phyloP scores from a whole-genome alignment of 1,140 invertebrate genomes.

The Camponotus floridanus region DNA sequence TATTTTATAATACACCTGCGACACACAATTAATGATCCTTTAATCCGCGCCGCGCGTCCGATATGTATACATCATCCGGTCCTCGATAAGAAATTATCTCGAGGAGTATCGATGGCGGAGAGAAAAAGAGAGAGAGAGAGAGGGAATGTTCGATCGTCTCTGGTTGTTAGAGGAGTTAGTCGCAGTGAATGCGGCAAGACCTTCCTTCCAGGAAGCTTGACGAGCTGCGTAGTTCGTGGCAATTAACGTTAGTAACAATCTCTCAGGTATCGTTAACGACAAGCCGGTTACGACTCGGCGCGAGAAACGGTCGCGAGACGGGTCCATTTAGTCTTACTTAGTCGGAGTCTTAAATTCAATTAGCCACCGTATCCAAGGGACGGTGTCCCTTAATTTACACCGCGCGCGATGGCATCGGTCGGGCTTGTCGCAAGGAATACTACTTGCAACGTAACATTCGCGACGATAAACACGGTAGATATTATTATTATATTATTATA shows the following conservation, averaged over 20 bases:
- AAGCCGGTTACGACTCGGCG: constrained; percentile 8
- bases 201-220: not conserved
- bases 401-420: not conserved
- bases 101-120: no score
- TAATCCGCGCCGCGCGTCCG: not conserved
- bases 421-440: not conserved
- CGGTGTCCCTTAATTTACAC: not conserved
- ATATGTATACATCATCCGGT: not conserved
- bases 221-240: not conserved
- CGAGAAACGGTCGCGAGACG: not conserved
- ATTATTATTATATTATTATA: not conserved
- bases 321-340: constrained; percentile 25
- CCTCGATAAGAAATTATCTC: constrained; percentile 11
- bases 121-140: no score
- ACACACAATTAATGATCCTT: constrained; percentile 35
- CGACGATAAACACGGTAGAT: not conserved
- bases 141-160: not conserved
- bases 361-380: not conserved
- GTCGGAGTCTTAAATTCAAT: constrained; percentile 15
- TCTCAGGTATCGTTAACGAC: constrained; percentile 3
- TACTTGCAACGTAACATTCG: not conserved
- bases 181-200: not conserved
- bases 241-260: constrained; percentile 8
- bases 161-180: not conserved
- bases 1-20: constrained; percentile 94